These are phyloP conservation scores for Xestia c-nigrum DNA, from an alignment of 2,888 invertebrate genomes.

Conservation along the genomic window DNA sequence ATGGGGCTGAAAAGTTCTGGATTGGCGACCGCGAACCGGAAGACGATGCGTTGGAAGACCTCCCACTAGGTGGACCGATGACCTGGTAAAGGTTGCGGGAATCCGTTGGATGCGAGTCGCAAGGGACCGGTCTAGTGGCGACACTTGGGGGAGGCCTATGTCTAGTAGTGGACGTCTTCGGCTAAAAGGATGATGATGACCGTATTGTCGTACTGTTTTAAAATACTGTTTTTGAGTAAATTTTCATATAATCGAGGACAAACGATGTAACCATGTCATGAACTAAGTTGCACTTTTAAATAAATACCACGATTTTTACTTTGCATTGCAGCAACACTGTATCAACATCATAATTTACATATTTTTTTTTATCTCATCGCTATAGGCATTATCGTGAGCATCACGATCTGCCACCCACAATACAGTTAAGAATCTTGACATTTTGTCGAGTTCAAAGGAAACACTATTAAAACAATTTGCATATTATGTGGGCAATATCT, in stretches of 20 bases:
- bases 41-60: no score
- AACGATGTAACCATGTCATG: background rate
- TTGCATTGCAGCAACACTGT: conserved; percentile 17
- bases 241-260: background rate
- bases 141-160: no score
- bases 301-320: background rate
- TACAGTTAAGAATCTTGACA: conserved; percentile 62
- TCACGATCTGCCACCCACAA: conserved; percentile 62
- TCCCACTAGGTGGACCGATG: no score
- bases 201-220: background rate
- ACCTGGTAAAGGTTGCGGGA: no score
- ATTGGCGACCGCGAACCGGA: no score
- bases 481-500: conserved; percentile 56
- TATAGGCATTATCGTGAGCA: conserved; percentile 36
- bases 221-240: background rate
- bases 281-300: conserved; percentile 14
- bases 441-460: conserved; percentile 60
- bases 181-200: no score
- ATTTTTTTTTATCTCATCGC: conserved; percentile 47
- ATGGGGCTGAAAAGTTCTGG: no score
- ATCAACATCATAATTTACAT: conserved; percentile 38
- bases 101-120: no score
- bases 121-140: no score
- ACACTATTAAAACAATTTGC: conserved; percentile 51
- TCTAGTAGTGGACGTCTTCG: no score